These are phyloP conservation scores for Cichlasoma orientale DNA, from an alignment of 2,797 vertebrate species.

Conservation along the genomic window DNA sequence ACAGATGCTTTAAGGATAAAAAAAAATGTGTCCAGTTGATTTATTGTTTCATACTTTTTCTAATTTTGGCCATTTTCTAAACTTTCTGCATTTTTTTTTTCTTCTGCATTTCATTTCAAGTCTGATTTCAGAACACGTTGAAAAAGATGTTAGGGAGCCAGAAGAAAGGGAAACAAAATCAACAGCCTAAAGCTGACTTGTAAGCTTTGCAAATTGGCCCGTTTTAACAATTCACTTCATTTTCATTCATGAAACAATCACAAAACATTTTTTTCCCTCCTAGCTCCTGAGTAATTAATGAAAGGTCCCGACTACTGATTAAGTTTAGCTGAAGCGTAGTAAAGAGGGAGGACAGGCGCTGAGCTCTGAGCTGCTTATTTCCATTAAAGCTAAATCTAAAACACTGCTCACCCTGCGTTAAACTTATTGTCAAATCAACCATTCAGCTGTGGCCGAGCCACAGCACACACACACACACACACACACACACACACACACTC, in stretches of 20 bases:
- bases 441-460: slow-evolving; percentile 1
- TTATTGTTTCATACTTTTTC: background rate
- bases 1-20: background rate
- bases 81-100: background rate
- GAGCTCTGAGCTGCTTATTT: slow-evolving; percentile 46
- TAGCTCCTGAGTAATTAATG: slow-evolving; percentile 53
- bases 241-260: slow-evolving; percentile 57
- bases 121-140: background rate
- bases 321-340: slow-evolving; percentile 56
- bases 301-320: slow-evolving; percentile 48
- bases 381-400: slow-evolving; percentile 43
- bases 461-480: slow-evolving; percentile 3
- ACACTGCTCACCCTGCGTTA: slow-evolving; percentile 38
- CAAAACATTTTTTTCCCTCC: background rate
- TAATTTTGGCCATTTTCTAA: background rate
- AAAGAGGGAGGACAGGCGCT: slow-evolving; percentile 53
- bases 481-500: background rate
- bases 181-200: slow-evolving; percentile 14
- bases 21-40: background rate
- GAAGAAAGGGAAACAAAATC: slow-evolving; percentile 8
- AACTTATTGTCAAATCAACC: slow-evolving; percentile 42
- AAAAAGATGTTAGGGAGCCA: background rate
- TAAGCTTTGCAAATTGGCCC: slow-evolving; percentile 35
- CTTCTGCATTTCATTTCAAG: background rate
- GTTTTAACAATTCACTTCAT: slow-evolving; percentile 51